Evolutionary conservation across 2,113 vertebrate genomes (phyloP).

Genomic region (Perca schrenkii): DNA sequence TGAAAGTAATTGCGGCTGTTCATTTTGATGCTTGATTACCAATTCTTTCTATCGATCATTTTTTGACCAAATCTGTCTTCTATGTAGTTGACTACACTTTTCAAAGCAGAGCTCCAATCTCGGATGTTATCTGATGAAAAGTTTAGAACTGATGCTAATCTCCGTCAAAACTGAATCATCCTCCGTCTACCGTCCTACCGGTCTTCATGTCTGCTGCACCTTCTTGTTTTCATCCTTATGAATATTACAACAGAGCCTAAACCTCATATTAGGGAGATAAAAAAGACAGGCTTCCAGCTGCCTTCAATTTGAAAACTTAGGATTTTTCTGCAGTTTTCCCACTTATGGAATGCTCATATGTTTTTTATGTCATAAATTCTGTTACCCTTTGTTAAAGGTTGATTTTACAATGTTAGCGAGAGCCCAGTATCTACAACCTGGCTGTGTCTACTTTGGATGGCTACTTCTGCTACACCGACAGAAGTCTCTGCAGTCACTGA

Average conservation of each 20-base stretch:
- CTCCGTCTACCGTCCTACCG: neutral
- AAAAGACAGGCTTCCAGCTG: neutral
- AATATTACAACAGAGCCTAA: slow-evolving; percentile 1
- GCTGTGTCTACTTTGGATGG: neutral
- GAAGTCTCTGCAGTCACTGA: neutral
- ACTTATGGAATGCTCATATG: neutral
- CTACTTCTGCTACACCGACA: neutral
- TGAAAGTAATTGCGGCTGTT: no score
- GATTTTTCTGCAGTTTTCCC: neutral
- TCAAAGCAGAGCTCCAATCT: neutral
- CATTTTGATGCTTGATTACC: neutral
- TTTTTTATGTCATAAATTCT: neutral
- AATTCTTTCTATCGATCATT: neutral
- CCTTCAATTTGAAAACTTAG: neutral
- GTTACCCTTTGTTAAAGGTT: neutral
- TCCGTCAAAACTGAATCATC: neutral
- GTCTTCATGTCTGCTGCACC: neutral
- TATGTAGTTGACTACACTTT: neutral
- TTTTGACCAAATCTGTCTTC: neutral
- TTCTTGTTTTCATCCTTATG: neutral
- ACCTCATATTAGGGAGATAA: neutral
- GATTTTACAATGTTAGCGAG: neutral
- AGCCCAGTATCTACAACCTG: neutral
- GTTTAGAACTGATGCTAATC: neutral
- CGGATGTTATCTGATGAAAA: neutral